Evolutionary conservation across 2,888 invertebrate species (phyloP), one percentile per base, ranked within the genome.

Genomic region (Augochlorella aurata): DNA sequence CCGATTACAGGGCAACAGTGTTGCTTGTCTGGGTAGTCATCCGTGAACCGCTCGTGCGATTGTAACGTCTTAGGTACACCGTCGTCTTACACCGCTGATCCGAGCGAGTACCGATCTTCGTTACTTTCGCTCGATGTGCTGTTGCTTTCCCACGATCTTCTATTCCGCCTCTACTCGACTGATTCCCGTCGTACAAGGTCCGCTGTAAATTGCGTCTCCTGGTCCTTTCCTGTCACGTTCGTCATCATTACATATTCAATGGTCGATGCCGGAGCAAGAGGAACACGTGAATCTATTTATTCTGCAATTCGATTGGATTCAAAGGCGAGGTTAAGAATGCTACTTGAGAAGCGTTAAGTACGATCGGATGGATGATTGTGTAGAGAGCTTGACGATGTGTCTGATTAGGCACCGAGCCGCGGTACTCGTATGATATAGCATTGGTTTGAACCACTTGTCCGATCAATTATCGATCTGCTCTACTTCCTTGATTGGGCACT

Each of bases 141-240:
- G 61, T 61, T 61, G 29, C 61, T 29, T 29, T 16, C 16, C 29
- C 61, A 29, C 61, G 29, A n/a, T 52, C 52, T 52, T n/a, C n/a
- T 52, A 52, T n/a, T n/a, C n/a, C 52, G n/a, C 9, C 52, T 52
- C 38, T 7, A 38, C 4, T 38, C 38, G 38, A 38, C 3, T 38
- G 38, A 38, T 38, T 7, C 7, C 38, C 38, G 2, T 38, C 38
- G 38, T 38, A 38, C 38, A 38, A 38, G 9, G 16, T 16, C 9
- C 61, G 24, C 2, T 16, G 29, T 29, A 29, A 61, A 61, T 24
- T 61, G 29, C 9, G 61, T 29, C 29, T 29, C 16, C 29, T 29
- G 24, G 29, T 54, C 44, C 44, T 70, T 70, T n/a, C 70, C 45
- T 52, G 54, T 70, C 70, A 70, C 70, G 70, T 70, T 54, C 54